These are phyloP conservation scores for Melanchra persicariae DNA, from an alignment of 2,888 invertebrate genomes.

Conservation along the genomic window DNA sequence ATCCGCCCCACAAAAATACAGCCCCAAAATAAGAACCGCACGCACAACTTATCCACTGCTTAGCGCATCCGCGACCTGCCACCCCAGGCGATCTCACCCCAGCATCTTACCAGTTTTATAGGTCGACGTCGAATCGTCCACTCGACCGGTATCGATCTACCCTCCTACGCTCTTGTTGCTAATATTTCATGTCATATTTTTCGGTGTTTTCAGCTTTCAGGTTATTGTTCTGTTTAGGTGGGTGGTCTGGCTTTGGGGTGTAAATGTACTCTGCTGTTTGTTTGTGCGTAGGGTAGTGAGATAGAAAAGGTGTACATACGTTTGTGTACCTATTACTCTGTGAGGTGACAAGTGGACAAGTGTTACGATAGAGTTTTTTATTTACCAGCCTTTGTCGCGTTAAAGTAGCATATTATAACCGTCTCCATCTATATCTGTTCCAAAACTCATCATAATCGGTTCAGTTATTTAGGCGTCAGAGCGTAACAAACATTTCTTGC, in stretches of 20 bases:
- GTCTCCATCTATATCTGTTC: too few relatives aligned
- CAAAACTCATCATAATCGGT: too few relatives aligned
- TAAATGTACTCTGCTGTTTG: not conserved
- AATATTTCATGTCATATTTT: slow-evolving; percentile 66
- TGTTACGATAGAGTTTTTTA: too few relatives aligned
- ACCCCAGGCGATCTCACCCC: slow-evolving; percentile 57
- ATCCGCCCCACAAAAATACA: not conserved
- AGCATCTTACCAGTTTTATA: slow-evolving; percentile 81
- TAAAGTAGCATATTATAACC: too few relatives aligned
- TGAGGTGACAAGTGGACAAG: not conserved
- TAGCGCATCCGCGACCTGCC: slow-evolving; percentile 34
- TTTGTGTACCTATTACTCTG: not conserved
- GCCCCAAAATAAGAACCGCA: not conserved
- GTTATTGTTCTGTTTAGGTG: slow-evolving; percentile 8
- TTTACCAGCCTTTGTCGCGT: too few relatives aligned
- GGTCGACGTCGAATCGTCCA: slow-evolving; percentile 79
- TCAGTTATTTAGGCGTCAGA: too few relatives aligned
- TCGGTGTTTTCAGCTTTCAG: slow-evolving; percentile 24
- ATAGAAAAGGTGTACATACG: too few relatives aligned
- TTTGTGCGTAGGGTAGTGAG: too few relatives aligned
- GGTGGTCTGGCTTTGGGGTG: not conserved
- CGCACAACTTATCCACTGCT: slow-evolving; percentile 55
- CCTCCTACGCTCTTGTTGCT: slow-evolving; percentile 51
- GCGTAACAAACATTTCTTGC: too few relatives aligned
- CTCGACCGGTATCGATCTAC: slow-evolving; percentile 75